Conservation (phyloP, 1,140 invertebrate genomes). For the Zophobas morio region DNA sequence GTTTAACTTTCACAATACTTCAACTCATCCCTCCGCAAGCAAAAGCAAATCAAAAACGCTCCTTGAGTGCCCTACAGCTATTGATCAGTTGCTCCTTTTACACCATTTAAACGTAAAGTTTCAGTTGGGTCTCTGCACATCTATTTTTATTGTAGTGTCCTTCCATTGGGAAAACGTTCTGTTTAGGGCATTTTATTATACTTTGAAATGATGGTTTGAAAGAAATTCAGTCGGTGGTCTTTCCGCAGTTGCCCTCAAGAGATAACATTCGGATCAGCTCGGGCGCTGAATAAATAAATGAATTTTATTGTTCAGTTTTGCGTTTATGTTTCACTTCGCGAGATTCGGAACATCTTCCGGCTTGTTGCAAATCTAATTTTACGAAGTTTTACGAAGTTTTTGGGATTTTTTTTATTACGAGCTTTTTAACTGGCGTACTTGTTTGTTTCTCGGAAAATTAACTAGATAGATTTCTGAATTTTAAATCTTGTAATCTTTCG, state of each 20-base stretch:
- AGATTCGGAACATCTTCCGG: background rate
- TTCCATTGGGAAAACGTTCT: slow-evolving; percentile 32
- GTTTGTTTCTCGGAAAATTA: too few relatives aligned
- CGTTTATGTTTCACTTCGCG: background rate
- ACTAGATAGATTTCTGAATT: too few relatives aligned
- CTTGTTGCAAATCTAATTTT: background rate
- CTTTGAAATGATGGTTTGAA: slow-evolving; percentile 35
- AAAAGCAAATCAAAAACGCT: background rate
- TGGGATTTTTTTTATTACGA: too few relatives aligned
- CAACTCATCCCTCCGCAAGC: background rate
- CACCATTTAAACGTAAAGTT: slow-evolving; percentile 28
- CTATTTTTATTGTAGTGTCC: slow-evolving; percentile 33
- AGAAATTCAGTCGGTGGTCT: slow-evolving; percentile 27
- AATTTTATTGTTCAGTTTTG: slow-evolving; percentile 26
- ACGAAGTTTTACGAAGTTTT: too few relatives aligned
- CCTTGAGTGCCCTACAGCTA: background rate
- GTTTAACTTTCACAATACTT: background rate
- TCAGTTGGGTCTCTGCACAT: slow-evolving; percentile 16
- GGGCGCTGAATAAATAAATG: slow-evolving; percentile 28
- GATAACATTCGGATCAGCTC: slow-evolving; percentile 32
- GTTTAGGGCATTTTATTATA: slow-evolving; percentile 36
- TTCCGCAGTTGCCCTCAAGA: slow-evolving; percentile 25
- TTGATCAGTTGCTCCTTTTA: slow-evolving; percentile 4
- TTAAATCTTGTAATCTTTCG: too few relatives aligned
- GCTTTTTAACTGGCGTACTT: too few relatives aligned